phyloP scores from a whole-genome alignment of 2,797 vertebrate species.

The Chaunax sp. region DNA sequence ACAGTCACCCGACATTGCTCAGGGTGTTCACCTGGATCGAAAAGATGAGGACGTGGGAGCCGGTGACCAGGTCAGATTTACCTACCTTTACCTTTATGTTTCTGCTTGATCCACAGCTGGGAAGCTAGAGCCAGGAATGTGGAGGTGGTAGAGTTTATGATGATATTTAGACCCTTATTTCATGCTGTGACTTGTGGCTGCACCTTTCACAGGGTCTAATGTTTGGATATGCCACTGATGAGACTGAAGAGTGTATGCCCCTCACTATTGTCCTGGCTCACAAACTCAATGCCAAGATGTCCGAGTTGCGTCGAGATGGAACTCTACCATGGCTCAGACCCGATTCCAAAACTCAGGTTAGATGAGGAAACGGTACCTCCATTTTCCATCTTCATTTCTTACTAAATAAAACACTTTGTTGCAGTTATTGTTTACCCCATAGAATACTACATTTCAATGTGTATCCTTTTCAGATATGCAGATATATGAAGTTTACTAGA shows the following conservation, averaged over 20 bases:
- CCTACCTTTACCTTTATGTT: not conserved
- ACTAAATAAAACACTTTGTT: not conserved
- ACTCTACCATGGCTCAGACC: constrained; percentile 92
- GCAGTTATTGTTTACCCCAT: not conserved
- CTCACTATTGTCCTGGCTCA: constrained; percentile 94
- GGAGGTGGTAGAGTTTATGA: not conserved
- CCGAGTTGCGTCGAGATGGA: constrained; percentile 90
- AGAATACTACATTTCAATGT: not conserved
- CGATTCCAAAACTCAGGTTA: constrained; percentile 96
- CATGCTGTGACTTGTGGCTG: constrained; percentile 5
- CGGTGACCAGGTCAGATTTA: constrained; percentile 89
- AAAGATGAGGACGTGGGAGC: constrained; percentile 95
- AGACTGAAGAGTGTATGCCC: constrained; percentile 97
- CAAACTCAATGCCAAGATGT: constrained; percentile 95
- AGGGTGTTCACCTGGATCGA: constrained; percentile 93
- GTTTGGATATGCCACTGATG: constrained; percentile 97
- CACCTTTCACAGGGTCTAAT: constrained; percentile 88
- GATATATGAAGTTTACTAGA: no score
- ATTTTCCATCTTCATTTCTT: not conserved
- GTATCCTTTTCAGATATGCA: no score
- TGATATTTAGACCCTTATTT: not conserved
- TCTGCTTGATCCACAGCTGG: not conserved
- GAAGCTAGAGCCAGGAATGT: constrained; percentile 2
- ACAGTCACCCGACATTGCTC: constrained; percentile 95
- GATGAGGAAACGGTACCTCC: not conserved